These are phyloP conservation scores for Tokudaia muenninki DNA, from an alignment of 2,797 vertebrate genomes.

Conservation along the genomic window DNA sequence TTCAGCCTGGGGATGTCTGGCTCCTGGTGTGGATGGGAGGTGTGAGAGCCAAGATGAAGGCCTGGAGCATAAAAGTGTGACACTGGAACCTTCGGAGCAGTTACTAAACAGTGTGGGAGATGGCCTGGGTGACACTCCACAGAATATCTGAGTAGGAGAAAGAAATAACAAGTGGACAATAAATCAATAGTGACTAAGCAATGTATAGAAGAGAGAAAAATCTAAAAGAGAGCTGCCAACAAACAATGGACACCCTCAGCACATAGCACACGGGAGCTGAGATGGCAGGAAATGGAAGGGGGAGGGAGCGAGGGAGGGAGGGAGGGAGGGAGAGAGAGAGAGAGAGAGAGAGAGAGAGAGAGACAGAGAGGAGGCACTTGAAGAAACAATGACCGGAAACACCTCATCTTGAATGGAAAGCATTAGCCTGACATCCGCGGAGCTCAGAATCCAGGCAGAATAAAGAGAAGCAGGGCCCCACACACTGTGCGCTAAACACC, in stretches of 20 bases:
- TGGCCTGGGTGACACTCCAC: not conserved
- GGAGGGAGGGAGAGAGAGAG: too few relatives aligned
- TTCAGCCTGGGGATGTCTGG: not conserved
- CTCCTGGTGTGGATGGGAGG: not conserved
- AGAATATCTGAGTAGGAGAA: not conserved
- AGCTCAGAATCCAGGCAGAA: not conserved
- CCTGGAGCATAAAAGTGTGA: not conserved
- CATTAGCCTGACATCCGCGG: too few relatives aligned
- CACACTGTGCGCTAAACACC: not conserved
- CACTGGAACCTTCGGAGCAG: not conserved
- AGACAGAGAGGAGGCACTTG: too few relatives aligned
- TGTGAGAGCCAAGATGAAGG: not conserved
- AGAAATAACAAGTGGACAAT: not conserved
- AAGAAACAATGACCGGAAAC: not conserved
- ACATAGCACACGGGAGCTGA: fast-evolving
- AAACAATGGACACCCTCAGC: not conserved
- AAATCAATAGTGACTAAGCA: too few relatives aligned
- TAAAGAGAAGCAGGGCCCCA: not conserved
- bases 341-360: too few relatives aligned
- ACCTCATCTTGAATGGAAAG: not conserved
- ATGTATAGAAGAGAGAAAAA: not conserved
- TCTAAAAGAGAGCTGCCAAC: not conserved
- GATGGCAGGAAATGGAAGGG: too few relatives aligned
- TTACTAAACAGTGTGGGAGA: too few relatives aligned
- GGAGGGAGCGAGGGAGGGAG: too few relatives aligned